Base-by-base conservation (phyloP, 2,113 vertebrate species). In the Hypocryptadius cinnamomeus region DNA sequence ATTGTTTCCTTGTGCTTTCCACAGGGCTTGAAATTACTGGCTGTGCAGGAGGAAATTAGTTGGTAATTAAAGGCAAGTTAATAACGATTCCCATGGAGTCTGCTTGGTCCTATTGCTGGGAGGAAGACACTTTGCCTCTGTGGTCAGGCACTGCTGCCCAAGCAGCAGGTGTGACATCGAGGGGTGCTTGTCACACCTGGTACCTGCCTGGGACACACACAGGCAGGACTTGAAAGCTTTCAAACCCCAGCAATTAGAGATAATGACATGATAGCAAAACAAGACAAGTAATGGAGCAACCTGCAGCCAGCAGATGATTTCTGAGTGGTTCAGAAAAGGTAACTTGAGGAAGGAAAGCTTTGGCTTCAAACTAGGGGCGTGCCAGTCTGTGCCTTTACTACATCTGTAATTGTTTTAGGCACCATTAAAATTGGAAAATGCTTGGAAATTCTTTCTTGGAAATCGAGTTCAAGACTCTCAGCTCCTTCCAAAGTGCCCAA, bases 31-130 rank as follows among this genome's bases (percentile, higher is more conserved):
- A 91, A 94, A 94, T 94, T 74, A 85, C 92, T 68, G 85, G 68
- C 85, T 92, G 48, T 2, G 76, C 85, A 68, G 87, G 85, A 89
- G 69, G 85, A 96, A 95, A 96, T 92, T 85, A 89, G 79, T 14
- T 83, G 74, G 82, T 87, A 96, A 95, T 94, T 90, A 96, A 93
- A 95, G 71, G 68, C 90, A 78, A 90, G 85, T 88, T 95, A 94
- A 92, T 93, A 66, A 73, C 1, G 44, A 70, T 56, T 83, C 93
- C 89, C 45, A 37, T 4, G 64, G 94, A 86, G 84, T 22, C 74
- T 50, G 4, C 60, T 85, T 48, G 64, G 74, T 91, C 39, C 63
- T 69, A 0, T 82, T 35, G 59, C 91, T 85, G 33, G 35, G 74
- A 82, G 63, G 10, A 6, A 79, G 74, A 1, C 0, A 4, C 71